Evolutionary conservation across 2,113 vertebrate genomes (phyloP).

Genomic region (Aleadryas rufinucha): DNA sequence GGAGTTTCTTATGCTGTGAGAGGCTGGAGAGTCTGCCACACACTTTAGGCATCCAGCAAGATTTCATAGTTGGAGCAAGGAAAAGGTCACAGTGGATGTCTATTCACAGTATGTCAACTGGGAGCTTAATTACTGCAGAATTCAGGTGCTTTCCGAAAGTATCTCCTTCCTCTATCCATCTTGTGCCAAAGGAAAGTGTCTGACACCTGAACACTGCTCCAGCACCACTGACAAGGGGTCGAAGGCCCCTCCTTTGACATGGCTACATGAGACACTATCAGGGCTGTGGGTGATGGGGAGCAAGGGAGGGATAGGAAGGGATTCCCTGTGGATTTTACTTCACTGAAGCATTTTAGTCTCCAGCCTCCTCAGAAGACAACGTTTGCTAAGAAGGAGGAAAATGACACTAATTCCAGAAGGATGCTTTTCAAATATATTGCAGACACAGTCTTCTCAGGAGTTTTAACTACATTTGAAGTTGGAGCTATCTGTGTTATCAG

Average conservation of each 20-base stretch:
- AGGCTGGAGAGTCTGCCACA: neutral
- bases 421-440: neutral
- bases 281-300: accelerated
- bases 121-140: neutral
- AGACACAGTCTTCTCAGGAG: neutral
- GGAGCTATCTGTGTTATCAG: neutral
- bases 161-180: neutral
- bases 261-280: accelerated
- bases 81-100: neutral
- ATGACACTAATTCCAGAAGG: neutral
- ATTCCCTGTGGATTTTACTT: neutral
- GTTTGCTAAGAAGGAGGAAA: neutral
- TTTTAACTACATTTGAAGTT: neutral
- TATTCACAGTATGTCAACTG: neutral
- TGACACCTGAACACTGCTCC: neutral
- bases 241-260: accelerated
- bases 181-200: neutral
- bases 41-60: neutral
- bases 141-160: neutral
- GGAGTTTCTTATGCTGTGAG: neutral
- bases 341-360: neutral
- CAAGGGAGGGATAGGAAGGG: neutral
- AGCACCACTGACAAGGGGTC: neutral
- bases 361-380: neutral
- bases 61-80: neutral